phyloP scores from a whole-genome alignment of 2,888 invertebrate genomes.

The Taenaris catops region DNA sequence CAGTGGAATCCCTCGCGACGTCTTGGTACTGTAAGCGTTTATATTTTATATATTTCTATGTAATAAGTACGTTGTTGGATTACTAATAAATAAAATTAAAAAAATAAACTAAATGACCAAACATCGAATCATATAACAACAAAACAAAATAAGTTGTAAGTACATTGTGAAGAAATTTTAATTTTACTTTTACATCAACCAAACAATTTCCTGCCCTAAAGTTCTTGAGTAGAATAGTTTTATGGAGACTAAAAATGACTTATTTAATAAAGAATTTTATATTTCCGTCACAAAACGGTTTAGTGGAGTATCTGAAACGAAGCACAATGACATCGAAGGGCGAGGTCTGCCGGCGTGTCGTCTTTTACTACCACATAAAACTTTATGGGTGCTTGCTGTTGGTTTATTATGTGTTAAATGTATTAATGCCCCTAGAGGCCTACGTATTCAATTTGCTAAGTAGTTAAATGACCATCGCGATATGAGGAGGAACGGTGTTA shows the following conservation, averaged over 20 bases:
- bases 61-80: no score
- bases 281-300: slow-evolving; percentile 17
- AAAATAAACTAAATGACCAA: no score
- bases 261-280: slow-evolving; percentile 14
- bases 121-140: no score
- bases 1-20: no score
- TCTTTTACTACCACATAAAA: slow-evolving; percentile 43
- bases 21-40: no score
- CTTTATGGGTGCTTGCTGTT: slow-evolving; percentile 39
- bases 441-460: slow-evolving; percentile 19
- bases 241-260: slow-evolving; percentile 12
- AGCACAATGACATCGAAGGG: slow-evolving; percentile 31
- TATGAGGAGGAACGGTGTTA: background rate
- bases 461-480: slow-evolving; percentile 4
- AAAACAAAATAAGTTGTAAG: no score
- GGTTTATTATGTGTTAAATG: slow-evolving; percentile 46
- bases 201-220: slow-evolving; percentile 1
- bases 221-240: background rate
- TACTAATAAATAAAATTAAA: no score
- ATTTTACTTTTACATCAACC: background rate
- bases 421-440: slow-evolving; percentile 25
- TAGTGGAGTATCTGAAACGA: slow-evolving; percentile 27
- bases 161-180: no score
- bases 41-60: no score
- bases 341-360: slow-evolving; percentile 30